Base-by-base conservation (phyloP, 2,113 vertebrate species). In the Fregetta grallaria region DNA sequence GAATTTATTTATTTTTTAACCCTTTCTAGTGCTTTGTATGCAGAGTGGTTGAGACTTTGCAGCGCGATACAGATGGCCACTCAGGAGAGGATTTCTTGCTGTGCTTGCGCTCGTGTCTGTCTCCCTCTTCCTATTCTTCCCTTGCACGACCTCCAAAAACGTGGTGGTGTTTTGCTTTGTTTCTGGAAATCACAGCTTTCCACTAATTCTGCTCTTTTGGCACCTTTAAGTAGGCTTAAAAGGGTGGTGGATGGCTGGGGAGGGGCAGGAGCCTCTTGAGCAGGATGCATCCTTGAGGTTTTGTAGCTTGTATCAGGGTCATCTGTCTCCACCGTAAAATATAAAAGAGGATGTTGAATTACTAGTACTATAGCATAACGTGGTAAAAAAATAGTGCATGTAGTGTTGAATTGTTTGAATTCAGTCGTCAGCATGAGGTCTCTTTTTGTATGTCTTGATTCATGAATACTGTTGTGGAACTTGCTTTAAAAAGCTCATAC, bases 51-150 rank as follows among this genome's bases (percentile, higher is more conserved):
- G 27, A 56, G 53, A 27, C 58, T 68, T 61, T 8, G 6, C 61
- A 47, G 47, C 2, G 0, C 0, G 5, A 15, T 34, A 32, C 25
- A n/a, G 21, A 19, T 55, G 17, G 50, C 23, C 19, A 1, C 7
- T 49, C 17, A 29, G 65, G 59, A 70, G 42, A 73, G 13, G 49
- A 12, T 53, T 91, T 84, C 52, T 75, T 53, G 17, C 45, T 66
- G 45, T 84, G 26, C 36, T 73, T 86, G 29, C 2, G 1, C 29
- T 66, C 1, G 0, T 79, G 17, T 56, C 17, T 25, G 30, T 26
- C 49, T 62, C 22, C 23, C 47, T 58, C 32, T 59, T 74, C 34
- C 25, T 21, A 4, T 36, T 27, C 53, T 40, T 5, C 38, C 17
- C 50, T 74, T 66, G 36, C 5, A 61, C n/a, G 49, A 7, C 30